A percentile compares a stretch with the other conserved stretches of the same genome.
These are phyloP conservation scores for Anniella stebbinsi DNA, from an alignment of 2,797 vertebrate species.

Conservation along the genomic window DNA sequence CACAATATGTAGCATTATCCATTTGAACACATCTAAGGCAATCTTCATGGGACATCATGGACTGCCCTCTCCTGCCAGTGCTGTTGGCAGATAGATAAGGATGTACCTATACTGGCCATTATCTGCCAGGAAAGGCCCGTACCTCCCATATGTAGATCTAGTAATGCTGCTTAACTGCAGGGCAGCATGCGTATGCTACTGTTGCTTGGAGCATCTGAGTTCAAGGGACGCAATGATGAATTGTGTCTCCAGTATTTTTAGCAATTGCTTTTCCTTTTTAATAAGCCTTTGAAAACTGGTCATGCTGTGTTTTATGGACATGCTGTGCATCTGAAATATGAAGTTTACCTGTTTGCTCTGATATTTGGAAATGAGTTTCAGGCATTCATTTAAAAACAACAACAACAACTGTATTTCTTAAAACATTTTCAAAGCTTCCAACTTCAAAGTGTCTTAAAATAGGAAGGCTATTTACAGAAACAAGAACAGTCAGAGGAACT, in stretches of 20 bases:
- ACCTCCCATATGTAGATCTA: background rate
- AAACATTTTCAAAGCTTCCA: background rate
- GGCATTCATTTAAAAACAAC: background rate
- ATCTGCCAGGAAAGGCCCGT: background rate
- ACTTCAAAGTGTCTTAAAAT: conserved; percentile 22
- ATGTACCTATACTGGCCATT: background rate
- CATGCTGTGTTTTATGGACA: background rate
- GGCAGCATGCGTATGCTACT: too few relatives aligned
- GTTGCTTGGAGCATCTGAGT: background rate
- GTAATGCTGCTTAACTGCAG: background rate
- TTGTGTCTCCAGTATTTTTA: background rate
- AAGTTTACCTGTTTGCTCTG: background rate
- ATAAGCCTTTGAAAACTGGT: background rate
- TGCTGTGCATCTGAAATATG: background rate
- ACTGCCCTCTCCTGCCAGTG: too few relatives aligned
- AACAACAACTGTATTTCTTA: background rate
- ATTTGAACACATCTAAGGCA: background rate
- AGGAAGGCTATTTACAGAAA: background rate
- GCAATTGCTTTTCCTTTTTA: background rate
- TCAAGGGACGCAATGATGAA: background rate
- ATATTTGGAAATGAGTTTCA: background rate
- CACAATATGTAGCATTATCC: background rate
- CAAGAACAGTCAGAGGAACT: conserved; percentile 1
- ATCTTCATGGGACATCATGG: too few relatives aligned
- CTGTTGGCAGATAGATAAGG: background rate